Base-by-base conservation (phyloP, 2,797 vertebrate genomes). In the Onychomys torridus region DNA sequence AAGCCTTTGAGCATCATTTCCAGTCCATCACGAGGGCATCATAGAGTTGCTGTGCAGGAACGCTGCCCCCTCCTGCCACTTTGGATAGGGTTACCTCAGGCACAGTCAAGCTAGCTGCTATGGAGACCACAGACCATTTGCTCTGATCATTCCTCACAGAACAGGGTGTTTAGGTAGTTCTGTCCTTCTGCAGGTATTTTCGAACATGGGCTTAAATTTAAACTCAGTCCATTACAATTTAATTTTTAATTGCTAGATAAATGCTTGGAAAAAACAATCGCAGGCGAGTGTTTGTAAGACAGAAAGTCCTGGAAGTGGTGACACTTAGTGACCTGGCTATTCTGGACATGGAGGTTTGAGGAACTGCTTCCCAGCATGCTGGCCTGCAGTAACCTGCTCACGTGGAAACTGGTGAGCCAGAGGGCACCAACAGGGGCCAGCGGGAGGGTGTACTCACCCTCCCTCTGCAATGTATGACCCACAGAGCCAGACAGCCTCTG, bases 181-280 rank as follows among this genome's bases (percentile, higher is more conserved):
- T 93, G 34, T 79, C 17, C 61, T 14, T 78, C 78, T 89, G 69
- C 78, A 67, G 49, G 55, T 81, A n/a, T 61, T 84, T 84, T 71
- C 49, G 57, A 89, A 43, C 52, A 13, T 43, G 92, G 2, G 12
- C 87, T 91, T 91, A 89, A 25, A 61, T 65, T 88, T 76, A 55
- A 88, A 85, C 67, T 89, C 59, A 27, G 14, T 40, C 77, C 43
- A 90, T 46, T 86, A 81, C n/a, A 86, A 75, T 46, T 78, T 89
- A 83, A 75, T 34, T 94, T 76, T 82, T 92, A 97, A 87, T 78
- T n/a, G 61, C 16, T 67, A 63, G 76, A 83, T 27, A 87, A 86
- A 43, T 85, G n/a, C 59, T 93, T 91, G 11, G 21, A 78, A 32
- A 32, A 67, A 67, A 57, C 49, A 29, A 52, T 13, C 49, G 75